Evolutionary conservation across 2,113 vertebrate genomes (phyloP).

Genomic region (Vulpes ferrilata): DNA sequence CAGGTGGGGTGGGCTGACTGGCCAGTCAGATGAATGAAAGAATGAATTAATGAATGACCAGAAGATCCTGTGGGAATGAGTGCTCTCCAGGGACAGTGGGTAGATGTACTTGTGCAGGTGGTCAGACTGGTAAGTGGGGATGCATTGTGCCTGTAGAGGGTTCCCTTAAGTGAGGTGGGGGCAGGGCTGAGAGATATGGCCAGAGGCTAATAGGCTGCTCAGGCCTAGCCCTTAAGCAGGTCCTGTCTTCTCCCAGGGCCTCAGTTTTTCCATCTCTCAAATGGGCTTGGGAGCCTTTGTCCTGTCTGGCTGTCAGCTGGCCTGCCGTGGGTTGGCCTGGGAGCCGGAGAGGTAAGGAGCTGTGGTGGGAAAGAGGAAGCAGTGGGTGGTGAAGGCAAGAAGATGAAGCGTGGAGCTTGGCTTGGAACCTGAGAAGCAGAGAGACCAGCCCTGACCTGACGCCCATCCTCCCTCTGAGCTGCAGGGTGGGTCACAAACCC

Average conservation of each 20-base stretch:
- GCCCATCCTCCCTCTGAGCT: not conserved
- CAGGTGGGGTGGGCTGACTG: not conserved
- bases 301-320: conserved; percentile 25
- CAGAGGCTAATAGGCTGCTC: not conserved
- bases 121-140: not conserved
- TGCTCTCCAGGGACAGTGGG: not conserved
- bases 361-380: conserved; percentile 70
- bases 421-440: conserved; percentile 81
- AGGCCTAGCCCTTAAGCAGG: not conserved
- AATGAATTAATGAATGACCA: conserved; percentile 10
- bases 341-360: conserved; percentile 32
- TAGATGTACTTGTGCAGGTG: not conserved
- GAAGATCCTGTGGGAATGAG: not conserved
- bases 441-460: conserved; percentile 74
- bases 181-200: not conserved
- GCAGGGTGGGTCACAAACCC: not conserved
- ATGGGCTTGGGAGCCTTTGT: conserved; percentile 45
- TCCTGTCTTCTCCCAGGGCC: not conserved
- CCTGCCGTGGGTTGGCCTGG: conserved; percentile 21
- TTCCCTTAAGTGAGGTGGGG: not conserved
- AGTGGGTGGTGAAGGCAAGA: conserved; percentile 80
- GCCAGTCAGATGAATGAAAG: not conserved
- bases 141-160: not conserved
- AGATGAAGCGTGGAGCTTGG: conserved; percentile 77
- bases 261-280: conserved; percentile 62